A percentile compares a stretch with the other conserved stretches of the same genome.
phyloP scores from a whole-genome alignment of 2,888 invertebrate species.

The Drosophila kanekoi region DNA sequence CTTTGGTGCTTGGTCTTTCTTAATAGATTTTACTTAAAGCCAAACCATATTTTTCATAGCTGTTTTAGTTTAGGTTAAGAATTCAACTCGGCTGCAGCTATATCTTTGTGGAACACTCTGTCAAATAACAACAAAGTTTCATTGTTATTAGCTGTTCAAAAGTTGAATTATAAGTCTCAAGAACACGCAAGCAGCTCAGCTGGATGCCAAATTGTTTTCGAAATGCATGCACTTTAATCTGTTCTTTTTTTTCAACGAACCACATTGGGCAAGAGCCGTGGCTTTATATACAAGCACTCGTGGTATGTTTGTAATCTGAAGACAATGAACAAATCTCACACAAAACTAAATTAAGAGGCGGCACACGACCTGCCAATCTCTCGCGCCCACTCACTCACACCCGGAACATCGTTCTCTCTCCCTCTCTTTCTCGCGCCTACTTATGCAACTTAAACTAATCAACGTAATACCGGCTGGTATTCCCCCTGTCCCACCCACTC shows the following conservation, averaged over 20 bases:
- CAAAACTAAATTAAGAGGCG: conserved; percentile 80
- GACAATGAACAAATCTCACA: conserved; percentile 66
- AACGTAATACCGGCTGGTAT: conserved; percentile 65
- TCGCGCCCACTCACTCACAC: conserved; percentile 58
- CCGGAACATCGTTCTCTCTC: neutral
- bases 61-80: too few species aligned
- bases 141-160: conserved; percentile 1
- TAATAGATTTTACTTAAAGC: too few species aligned
- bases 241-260: conserved; percentile 27
- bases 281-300: conserved; percentile 21
- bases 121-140: neutral
- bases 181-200: conserved; percentile 15
- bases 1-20: too few species aligned
- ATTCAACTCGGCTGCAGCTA: neutral
- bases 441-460: conserved; percentile 78
- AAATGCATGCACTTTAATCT: conserved; percentile 16
- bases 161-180: conserved; percentile 15
- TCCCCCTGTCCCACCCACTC: conserved; percentile 22
- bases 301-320: conserved; percentile 63
- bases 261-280: conserved; percentile 40
- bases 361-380: conserved; percentile 81
- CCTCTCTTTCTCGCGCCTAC: conserved; percentile 21
- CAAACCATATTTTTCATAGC: too few species aligned
- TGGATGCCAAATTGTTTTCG: conserved; percentile 20
- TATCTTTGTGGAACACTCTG: neutral